These are phyloP conservation scores for Pomacea maculata DNA, from an alignment of 1,140 invertebrate genomes.

Conservation along the genomic window DNA sequence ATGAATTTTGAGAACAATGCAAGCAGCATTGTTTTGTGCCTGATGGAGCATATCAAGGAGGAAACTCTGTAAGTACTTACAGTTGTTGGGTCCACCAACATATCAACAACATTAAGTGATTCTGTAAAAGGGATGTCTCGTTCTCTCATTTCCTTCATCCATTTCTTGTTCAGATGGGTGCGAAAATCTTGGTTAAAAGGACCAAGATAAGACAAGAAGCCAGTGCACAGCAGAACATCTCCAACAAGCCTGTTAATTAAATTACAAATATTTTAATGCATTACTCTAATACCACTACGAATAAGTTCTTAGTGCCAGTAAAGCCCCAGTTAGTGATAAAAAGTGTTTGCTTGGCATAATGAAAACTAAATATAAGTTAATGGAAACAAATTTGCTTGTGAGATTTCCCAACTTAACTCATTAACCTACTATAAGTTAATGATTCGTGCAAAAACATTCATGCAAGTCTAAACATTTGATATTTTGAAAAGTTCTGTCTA, in stretches of 20 bases:
- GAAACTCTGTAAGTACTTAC: slow-evolving; percentile 64
- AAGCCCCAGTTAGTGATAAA: too few relatives aligned
- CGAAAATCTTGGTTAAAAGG: slow-evolving; percentile 97
- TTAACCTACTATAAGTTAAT: too few relatives aligned
- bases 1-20: neutral
- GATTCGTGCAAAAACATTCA: too few relatives aligned
- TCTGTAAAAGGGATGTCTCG: slow-evolving; percentile 85
- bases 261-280: neutral
- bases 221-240: slow-evolving; percentile 90
- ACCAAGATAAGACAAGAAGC: slow-evolving; percentile 94
- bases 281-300: too few relatives aligned
- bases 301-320: too few relatives aligned
- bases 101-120: slow-evolving; percentile 86
- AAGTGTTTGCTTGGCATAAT: too few relatives aligned
- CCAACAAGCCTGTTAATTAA: slow-evolving; percentile 79
- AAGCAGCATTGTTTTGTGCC: neutral
- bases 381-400: too few relatives aligned
- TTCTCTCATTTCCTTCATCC: slow-evolving; percentile 83
- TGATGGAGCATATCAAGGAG: neutral
- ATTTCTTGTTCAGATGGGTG: slow-evolving; percentile 78
- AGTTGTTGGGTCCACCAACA: slow-evolving; percentile 88
- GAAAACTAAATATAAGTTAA: too few relatives aligned
- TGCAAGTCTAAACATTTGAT: too few relatives aligned
- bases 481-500: too few relatives aligned
- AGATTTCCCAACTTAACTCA: too few relatives aligned